Percentiles rank a stretch among this genome's conserved stretches.
Conservation (phyloP, 2,888 invertebrate genomes). For the Himalopsyche japonica region DNA sequence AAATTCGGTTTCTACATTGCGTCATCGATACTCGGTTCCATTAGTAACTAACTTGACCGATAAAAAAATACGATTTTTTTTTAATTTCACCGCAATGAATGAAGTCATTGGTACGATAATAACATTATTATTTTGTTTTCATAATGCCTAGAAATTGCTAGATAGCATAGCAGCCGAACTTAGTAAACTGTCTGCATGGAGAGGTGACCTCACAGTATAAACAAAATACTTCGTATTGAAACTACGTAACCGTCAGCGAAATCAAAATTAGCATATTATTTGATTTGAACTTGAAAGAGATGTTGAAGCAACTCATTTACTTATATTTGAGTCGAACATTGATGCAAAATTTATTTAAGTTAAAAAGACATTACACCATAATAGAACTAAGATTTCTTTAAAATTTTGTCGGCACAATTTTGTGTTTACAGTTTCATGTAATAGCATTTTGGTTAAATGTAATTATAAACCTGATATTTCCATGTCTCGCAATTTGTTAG, state of each 20-base stretch:
- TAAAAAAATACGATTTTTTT: background rate
- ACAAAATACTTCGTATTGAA: background rate
- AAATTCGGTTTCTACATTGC: too few relatives aligned
- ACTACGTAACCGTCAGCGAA: background rate
- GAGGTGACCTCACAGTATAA: background rate
- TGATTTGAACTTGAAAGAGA: background rate
- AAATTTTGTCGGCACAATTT: too few relatives aligned
- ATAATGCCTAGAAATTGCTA: background rate
- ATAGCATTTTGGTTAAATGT: too few relatives aligned
- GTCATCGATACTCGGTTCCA: too few relatives aligned
- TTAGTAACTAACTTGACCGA: background rate
- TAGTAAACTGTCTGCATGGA: background rate
- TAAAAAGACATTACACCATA: too few relatives aligned
- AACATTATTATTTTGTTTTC: background rate
- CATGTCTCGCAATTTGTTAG: too few relatives aligned
- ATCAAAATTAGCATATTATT: background rate
- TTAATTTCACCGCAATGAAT: background rate
- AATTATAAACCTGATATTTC: too few relatives aligned
- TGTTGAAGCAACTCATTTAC: background rate
- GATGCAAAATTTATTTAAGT: too few relatives aligned
- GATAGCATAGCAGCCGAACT: background rate
- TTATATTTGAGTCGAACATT: too few relatives aligned
- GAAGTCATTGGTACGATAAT: background rate
- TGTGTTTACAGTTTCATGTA: too few relatives aligned
- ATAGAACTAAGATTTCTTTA: too few relatives aligned